Evolutionary conservation across 2,113 vertebrate genomes (phyloP), one percentile per base, ranked within the genome.

Genomic region (Lates calcarifer): DNA sequence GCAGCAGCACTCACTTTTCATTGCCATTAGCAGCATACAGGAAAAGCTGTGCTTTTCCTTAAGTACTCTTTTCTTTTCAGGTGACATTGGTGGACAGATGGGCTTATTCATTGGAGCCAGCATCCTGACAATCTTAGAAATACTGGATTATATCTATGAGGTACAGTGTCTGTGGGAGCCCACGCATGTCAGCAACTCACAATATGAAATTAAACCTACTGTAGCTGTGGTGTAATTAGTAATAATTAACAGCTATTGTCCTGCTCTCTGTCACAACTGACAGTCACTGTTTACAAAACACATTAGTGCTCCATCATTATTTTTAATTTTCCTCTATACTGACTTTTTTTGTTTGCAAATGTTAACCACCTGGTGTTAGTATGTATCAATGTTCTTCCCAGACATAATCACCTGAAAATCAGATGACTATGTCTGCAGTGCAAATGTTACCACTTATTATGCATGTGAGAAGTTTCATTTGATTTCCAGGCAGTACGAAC

Each of bases 61-160:
- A 67, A 65, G 12, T 60, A 13, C 31, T 65, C 33, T 55, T 58
- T 64, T 74, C 69, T 77, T 83, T 81, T 77, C 84, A 95, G 94
- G 94, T 71, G 94, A 95, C 90, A 95, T 95, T 22, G 94, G 94
- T 29, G 94, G 94, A 68, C 94, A 95, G 87, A 95, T 95, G 94
- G 94, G 94, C 8, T 89, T 95, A 56, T 95, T 95, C 88, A 95
- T 95, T n/a, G 94, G 94, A 33, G 94, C 94, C 78, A 95, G 94
- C 83, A 94, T 95, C 87, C 91, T 95, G 68, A 95, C 94, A 29
- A 68, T 95, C 67, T 86, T 95, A 85, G 94, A 95, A 88, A 93
- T 95, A 80, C 87, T 95, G 74, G 94, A 95, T 87, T 95, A 94
- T 69, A 90, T 95, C 75, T 95, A 95, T 39, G 94, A 95, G 94